Evolutionary conservation across 2,797 vertebrate genomes (phyloP), one percentile per base, ranked within the genome.

Genomic region (Sus cebifrons): DNA sequence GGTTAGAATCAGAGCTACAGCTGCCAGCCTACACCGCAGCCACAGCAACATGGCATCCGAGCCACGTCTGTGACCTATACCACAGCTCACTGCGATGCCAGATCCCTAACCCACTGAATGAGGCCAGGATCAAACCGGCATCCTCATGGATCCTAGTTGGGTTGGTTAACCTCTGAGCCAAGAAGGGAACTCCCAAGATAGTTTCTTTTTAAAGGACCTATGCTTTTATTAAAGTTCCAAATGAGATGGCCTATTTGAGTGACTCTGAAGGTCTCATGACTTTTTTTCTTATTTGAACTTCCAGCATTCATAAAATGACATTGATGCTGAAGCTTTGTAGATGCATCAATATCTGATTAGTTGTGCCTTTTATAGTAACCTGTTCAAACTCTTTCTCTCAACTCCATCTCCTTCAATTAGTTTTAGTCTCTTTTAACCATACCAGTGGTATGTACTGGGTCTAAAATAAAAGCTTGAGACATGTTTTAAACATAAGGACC

Each of bases 381-480:
- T 49, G 4, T 23, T 29, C 16, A 14, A 32, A 64, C 12, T 54
- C 15, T 36, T 44, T 49, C 73, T 88, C 21, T 94, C 74, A 60
- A 65, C 21, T 70, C 0, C 25, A 29, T 4, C 54, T 96, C 81
- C 49, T 83, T 92, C 16, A 20, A 15, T 84, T 15, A 9, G 71
- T 93, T 96, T 75, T 95, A 90, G 44, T 36, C 0, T 2, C 49
- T 64, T 8, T 40, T 94, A 3, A 58, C 60, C 6, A 74, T 29
- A 32, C 2, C 25, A 83, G 32, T 27, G 62, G 73, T 91, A 0
- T 0, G 0, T n/a, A 7, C 1, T 5, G 64, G 62, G 78, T 71
- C 89, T 93, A n/a, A 21, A 56, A 82, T 77, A 11, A 68, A 94
- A 58, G 4, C 40, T 20, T 18, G 7, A n/a, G 18, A 74, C 23